These are phyloP conservation scores for Drosophila mettleri DNA, from an alignment of 2,888 invertebrate species.

Conservation along the genomic window DNA sequence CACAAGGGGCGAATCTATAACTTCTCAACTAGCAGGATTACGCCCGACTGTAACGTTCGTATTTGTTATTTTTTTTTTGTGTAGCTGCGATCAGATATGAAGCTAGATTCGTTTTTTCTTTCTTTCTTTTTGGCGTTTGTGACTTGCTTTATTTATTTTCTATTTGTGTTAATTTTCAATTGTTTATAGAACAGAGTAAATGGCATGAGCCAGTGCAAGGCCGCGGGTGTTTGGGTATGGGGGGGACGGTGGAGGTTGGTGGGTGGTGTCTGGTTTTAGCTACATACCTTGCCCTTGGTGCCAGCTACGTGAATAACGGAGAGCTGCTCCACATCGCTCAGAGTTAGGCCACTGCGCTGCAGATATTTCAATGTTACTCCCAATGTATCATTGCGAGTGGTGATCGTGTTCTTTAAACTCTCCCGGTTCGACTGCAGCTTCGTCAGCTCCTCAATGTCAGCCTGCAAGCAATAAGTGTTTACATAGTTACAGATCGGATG, in stretches of 20 bases:
- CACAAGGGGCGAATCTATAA: too few species aligned
- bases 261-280: too few species aligned
- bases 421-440: constrained; percentile 90
- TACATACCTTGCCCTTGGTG: constrained; percentile 95
- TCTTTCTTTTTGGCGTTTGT: neutral
- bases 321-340: constrained; percentile 89
- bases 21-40: too few species aligned
- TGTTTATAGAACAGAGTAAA: neutral
- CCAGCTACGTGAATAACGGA: constrained; percentile 98
- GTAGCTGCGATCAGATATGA: neutral
- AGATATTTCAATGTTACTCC: constrained; percentile 87
- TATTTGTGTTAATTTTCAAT: constrained; percentile 10
- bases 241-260: too few species aligned
- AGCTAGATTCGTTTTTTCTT: neutral
- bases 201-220: neutral
- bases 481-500: neutral
- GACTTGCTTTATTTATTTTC: neutral
- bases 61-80: too few species aligned
- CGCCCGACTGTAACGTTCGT: too few species aligned
- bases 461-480: constrained; percentile 86
- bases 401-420: constrained; percentile 86
- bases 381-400: constrained; percentile 77
- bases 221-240: too few species aligned
- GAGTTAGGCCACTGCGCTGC: constrained; percentile 87
- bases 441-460: constrained; percentile 89